These are phyloP conservation scores for Steatornis caripensis DNA, from an alignment of 2,113 vertebrate species.

Conservation along the genomic window DNA sequence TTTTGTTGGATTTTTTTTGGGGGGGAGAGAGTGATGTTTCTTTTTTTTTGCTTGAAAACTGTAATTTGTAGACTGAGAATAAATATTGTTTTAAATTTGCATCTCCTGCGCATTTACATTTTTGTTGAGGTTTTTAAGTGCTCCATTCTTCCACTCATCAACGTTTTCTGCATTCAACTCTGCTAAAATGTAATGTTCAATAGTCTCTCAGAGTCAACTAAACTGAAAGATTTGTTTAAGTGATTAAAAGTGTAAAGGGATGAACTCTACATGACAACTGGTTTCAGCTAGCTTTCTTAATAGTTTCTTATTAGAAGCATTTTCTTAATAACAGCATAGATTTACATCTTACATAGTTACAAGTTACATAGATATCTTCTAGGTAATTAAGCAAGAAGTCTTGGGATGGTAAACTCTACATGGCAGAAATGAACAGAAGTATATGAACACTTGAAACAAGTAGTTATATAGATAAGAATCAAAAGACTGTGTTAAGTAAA, in stretches of 20 bases:
- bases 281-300: not conserved
- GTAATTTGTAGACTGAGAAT: not conserved
- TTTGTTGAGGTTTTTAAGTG: not conserved
- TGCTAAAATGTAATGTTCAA: not conserved
- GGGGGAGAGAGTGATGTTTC: no score
- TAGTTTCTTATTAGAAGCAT: no score
- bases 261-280: not conserved
- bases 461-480: not conserved
- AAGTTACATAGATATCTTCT: not conserved
- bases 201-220: not conserved
- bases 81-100: not conserved
- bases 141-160: not conserved
- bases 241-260: not conserved
- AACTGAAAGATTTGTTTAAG: not conserved
- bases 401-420: not conserved
- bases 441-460: not conserved
- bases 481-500: not conserved
- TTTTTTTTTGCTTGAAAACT: not conserved
- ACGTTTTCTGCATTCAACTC: not conserved
- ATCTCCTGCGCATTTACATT: not conserved
- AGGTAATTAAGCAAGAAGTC: not conserved
- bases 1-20: not conserved
- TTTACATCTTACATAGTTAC: not conserved
- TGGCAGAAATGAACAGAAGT: not conserved
- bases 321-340: not conserved